phyloP scores from a whole-genome alignment of 2,888 invertebrate species.

The Villa cingulata region DNA sequence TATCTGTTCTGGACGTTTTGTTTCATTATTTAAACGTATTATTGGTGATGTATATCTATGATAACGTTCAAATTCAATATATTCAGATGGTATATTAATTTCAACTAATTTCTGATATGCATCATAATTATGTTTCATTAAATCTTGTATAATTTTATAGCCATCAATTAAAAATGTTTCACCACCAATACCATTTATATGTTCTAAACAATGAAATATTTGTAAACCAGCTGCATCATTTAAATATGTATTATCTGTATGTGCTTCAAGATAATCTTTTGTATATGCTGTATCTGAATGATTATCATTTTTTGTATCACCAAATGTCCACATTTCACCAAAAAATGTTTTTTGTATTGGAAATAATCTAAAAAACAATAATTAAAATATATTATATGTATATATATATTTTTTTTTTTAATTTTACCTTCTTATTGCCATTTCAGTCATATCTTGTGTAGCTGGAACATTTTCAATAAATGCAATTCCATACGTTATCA shows the following conservation, averaged over 20 bases:
- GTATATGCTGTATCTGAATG: constrained; percentile 64
- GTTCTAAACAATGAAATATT: constrained; percentile 46
- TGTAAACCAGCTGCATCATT: constrained; percentile 55
- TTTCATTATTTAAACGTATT: constrained; percentile 42
- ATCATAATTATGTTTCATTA: constrained; percentile 40
- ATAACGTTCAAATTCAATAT: constrained; percentile 47
- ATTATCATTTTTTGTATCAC: constrained; percentile 35
- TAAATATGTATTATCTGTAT: constrained; percentile 69
- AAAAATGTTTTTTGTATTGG: constrained; percentile 55
- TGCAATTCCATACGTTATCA: constrained; percentile 30
- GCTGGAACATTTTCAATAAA: constrained; percentile 32
- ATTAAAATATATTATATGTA: too few relatives aligned
- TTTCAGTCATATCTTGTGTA: constrained; percentile 31
- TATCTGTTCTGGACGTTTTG: constrained; percentile 45
- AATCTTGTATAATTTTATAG: constrained; percentile 46
- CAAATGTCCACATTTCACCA: constrained; percentile 60
- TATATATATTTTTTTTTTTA: too few relatives aligned
- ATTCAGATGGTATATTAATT: constrained; percentile 48
- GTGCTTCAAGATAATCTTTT: constrained; percentile 49
- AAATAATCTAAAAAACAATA: constrained; percentile 39
- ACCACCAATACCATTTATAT: constrained; percentile 49
- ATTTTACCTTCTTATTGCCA: constrained; percentile 38
- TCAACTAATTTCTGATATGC: constrained; percentile 45
- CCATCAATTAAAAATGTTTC: constrained; percentile 64
- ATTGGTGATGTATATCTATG: constrained; percentile 45